Percentiles rank a stretch among this genome's conserved stretches.
These are phyloP conservation scores for Acleris literana DNA, from an alignment of 2,888 invertebrate genomes.

Conservation along the genomic window DNA sequence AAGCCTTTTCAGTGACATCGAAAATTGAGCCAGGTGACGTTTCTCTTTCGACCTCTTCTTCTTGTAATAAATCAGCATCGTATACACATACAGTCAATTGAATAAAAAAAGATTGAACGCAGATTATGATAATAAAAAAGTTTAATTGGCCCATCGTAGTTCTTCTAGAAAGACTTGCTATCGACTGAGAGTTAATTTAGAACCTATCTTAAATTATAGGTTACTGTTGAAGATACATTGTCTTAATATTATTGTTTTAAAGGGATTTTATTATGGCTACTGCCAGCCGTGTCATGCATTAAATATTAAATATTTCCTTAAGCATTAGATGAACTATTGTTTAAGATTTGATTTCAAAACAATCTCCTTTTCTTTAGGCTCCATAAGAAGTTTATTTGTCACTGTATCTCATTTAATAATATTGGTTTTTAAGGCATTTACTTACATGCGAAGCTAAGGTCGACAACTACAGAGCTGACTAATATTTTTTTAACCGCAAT, in stretches of 20 bases:
- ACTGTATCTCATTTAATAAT: no score
- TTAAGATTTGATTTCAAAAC: no score
- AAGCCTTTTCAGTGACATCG: background rate
- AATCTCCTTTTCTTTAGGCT: no score
- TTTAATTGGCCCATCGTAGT: background rate
- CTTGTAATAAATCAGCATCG: background rate
- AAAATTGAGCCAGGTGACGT: background rate
- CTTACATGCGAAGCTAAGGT: no score
- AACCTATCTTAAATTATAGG: background rate
- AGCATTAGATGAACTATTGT: no score
- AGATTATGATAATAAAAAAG: background rate
- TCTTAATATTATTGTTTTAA: slow-evolving; percentile 9
- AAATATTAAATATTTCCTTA: no score
- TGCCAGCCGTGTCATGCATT: no score
- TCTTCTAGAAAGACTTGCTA: background rate
- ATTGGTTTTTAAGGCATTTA: no score
- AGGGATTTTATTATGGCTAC: slow-evolving; percentile 1
- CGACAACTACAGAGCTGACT: no score
- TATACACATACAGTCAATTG: background rate
- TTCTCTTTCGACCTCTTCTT: background rate
- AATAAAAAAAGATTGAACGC: background rate
- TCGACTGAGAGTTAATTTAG: slow-evolving; percentile 5
- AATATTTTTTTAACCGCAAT: no score
- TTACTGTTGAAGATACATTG: background rate
- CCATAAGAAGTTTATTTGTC: no score